Evolutionary conservation across 2,113 vertebrate species (phyloP).

Genomic region (Stomatorhinus ivindoensis): DNA sequence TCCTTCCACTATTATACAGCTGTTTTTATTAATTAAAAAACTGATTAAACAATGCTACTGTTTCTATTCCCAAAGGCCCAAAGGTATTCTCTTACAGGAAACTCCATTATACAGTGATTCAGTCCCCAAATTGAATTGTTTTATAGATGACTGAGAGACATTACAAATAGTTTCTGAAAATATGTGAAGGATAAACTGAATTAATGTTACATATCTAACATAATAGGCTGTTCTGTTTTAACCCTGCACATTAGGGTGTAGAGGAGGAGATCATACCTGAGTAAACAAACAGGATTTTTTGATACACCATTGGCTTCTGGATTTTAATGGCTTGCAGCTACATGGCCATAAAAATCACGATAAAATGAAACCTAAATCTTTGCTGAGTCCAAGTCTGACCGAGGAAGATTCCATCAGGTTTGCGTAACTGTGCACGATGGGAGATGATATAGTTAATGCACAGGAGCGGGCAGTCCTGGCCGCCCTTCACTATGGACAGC

Average conservation of each 20-base stretch:
- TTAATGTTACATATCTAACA: neutral
- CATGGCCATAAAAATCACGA: neutral
- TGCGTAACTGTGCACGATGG: neutral
- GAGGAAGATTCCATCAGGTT: neutral
- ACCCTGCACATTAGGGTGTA: neutral
- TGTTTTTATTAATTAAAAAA: neutral
- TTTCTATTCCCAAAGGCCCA: neutral
- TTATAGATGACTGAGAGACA: neutral
- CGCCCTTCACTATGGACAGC: neutral
- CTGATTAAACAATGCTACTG: neutral
- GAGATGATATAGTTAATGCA: neutral
- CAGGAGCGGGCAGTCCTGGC: neutral
- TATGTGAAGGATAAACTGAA: neutral
- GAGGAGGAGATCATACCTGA: neutral
- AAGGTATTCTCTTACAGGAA: neutral
- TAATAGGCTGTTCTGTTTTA: neutral
- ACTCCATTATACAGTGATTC: neutral
- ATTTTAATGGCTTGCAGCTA: neutral
- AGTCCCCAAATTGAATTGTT: neutral
- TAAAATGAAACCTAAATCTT: neutral
- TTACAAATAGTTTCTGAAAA: neutral
- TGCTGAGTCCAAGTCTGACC: neutral
- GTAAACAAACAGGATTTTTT: neutral
- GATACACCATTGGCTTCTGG: neutral
- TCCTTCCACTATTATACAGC: neutral